Evolutionary conservation across 2,113 vertebrate genomes (phyloP).

Genomic region (Eleginops maclovinus): DNA sequence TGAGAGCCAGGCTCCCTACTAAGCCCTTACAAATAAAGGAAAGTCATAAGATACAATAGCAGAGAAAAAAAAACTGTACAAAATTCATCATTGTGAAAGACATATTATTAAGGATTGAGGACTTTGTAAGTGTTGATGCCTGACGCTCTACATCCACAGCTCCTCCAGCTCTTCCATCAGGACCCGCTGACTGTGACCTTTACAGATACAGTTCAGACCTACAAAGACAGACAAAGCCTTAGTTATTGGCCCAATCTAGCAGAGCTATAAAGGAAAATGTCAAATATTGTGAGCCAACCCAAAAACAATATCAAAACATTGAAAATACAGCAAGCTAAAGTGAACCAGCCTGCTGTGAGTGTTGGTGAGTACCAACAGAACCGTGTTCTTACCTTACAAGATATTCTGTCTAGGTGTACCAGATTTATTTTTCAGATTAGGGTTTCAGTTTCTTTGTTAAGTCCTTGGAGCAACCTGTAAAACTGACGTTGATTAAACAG

Average conservation of each 20-base stretch:
- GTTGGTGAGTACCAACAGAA: neutral
- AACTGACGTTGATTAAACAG: neutral
- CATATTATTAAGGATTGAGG: neutral
- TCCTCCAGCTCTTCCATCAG: neutral
- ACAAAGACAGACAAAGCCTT: neutral
- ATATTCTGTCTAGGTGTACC: neutral
- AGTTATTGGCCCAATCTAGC: conserved; percentile 6
- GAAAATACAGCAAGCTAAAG: neutral
- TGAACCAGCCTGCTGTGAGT: neutral
- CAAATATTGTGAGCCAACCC: neutral
- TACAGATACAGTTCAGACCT: neutral
- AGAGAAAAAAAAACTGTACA: neutral
- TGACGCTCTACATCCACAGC: neutral
- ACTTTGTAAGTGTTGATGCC: neutral
- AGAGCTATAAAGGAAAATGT: neutral
- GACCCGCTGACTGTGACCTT: conserved; percentile 1
- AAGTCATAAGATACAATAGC: neutral
- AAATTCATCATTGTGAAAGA: neutral
- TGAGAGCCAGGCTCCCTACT: neutral
- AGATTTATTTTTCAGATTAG: conserved; percentile 8
- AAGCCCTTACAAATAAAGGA: neutral
- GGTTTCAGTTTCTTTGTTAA: neutral
- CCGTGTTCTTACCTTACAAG: neutral
- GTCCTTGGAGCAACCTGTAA: conserved; percentile 2
- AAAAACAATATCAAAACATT: neutral